Base-by-base conservation (phyloP, 1,140 invertebrate genomes). In the Caenorhabditis briggsae region DNA sequence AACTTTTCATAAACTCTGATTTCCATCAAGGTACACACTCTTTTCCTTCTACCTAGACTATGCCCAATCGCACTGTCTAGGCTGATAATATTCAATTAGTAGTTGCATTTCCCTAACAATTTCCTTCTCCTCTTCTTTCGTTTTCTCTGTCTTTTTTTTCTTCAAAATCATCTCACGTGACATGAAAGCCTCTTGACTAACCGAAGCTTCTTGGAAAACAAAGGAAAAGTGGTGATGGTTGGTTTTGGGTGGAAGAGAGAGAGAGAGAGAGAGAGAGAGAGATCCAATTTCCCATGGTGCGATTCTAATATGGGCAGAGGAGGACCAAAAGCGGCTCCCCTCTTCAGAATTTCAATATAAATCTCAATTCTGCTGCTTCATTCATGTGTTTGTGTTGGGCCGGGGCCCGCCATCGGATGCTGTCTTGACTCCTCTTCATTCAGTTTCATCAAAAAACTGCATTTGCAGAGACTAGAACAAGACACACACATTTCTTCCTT, bases 211-310 rank as follows among this genome's bases (percentile, higher is more conserved):
- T 58, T 58, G 56, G 56, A 58, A 58, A 58, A 58, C 56, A 58
- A 58, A 58, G 56, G 56, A 53, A 16, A 14, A 16, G 50, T 53
- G 50, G 50, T 53, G 50, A 14, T 58, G 56, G 16, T 58, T 14
- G 9, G 12, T 53, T 53, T 58, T 58, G 56, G 41, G 41, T 48
- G 33, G 65, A 16, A 8, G 43, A 48, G 65, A 74, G 65, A 74
- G 65, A 74, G 65, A 74, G 65, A 74, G 65, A 74, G 65, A 74
- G 65, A 74, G 65, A 74, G 65, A 74, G n/a, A n/a, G 65, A 74
- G 65, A 74, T 74, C 65, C 65, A 74, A 74, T 74, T 74, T 74
- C 65, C 43, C 33, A 53, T 53, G 50, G 20, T 20, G 41, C 65
- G 41, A 74, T 74, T 74, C 65, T 74, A 74, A 74, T 74, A 74